Percentiles rank a stretch among this genome's conserved stretches.
phyloP scores from a whole-genome alignment of 2,113 vertebrate genomes.

The Pelodiscus sinensis region DNA sequence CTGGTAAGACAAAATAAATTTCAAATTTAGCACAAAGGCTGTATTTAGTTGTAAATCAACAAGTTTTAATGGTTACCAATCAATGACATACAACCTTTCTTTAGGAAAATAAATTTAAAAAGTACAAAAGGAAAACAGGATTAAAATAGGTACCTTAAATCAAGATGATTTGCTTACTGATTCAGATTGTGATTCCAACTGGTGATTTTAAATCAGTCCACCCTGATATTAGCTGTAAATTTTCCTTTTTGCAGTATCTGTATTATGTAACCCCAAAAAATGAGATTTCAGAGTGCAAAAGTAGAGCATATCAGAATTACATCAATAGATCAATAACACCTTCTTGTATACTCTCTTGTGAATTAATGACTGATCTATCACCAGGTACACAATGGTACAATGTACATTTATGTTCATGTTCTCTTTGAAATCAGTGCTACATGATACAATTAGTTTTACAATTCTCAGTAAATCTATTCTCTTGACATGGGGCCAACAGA shows the following conservation, averaged over 20 bases:
- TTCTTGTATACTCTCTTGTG: neutral
- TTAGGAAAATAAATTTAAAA: neutral
- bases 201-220: neutral
- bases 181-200: neutral
- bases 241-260: neutral
- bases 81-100: neutral
- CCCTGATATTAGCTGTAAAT: neutral
- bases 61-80: neutral
- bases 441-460: slow-evolving; percentile 20
- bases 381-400: slow-evolving; percentile 5
- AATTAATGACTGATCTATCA: slow-evolving; percentile 25
- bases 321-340: slow-evolving; percentile 29
- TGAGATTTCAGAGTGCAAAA: slow-evolving; percentile 18
- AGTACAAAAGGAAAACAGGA: neutral
- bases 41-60: neutral
- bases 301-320: slow-evolving; percentile 11
- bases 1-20: neutral
- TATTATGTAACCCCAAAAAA: slow-evolving; percentile 18
- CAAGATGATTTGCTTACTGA: no score
- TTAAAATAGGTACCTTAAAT: neutral
- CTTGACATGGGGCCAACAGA: no score
- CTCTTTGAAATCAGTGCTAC: slow-evolving; percentile 21
- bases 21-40: neutral
- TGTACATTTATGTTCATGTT: slow-evolving; percentile 20
- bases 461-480: slow-evolving; percentile 21